Percentiles rank a stretch among this genome's conserved stretches.
phyloP scores from a whole-genome alignment of 2,113 vertebrate genomes.

The Numida meleagris region DNA sequence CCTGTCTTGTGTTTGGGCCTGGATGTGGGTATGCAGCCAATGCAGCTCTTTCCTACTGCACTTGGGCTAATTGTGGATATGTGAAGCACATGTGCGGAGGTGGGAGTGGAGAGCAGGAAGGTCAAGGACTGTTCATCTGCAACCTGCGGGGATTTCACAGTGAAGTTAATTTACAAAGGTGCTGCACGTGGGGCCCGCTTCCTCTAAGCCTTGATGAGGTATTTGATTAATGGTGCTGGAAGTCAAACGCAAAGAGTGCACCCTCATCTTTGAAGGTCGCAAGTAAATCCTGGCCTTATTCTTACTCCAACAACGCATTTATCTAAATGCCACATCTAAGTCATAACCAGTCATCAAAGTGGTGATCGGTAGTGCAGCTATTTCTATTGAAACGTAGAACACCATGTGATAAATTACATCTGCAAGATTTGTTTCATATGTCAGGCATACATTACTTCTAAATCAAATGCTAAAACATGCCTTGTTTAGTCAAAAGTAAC shows the following conservation, averaged over 20 bases:
- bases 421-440: constrained; percentile 72
- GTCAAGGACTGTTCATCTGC: constrained; percentile 43
- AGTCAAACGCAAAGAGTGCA: neutral
- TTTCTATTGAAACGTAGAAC: constrained; percentile 54
- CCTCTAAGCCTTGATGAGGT: constrained; percentile 28
- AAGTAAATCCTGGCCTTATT: constrained; percentile 43
- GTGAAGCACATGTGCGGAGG: constrained; percentile 24
- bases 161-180: constrained; percentile 49
- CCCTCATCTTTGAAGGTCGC: constrained; percentile 10
- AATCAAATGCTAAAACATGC: constrained; percentile 78
- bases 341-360: constrained; percentile 21
- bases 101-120: neutral
- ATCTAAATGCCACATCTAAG: constrained; percentile 26
- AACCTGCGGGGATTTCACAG: constrained; percentile 7
- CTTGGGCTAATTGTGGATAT: constrained; percentile 2
- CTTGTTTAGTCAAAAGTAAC: constrained; percentile 80
- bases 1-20: neutral
- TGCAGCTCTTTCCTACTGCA: neutral
- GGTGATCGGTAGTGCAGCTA: neutral
- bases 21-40: neutral
- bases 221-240: constrained; percentile 33
- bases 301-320: constrained; percentile 8
- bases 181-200: neutral
- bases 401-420: constrained; percentile 68
- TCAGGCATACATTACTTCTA: constrained; percentile 74